These are phyloP conservation scores for Neomorphus geoffroyi DNA, from an alignment of 2,797 vertebrate species.

Conservation along the genomic window DNA sequence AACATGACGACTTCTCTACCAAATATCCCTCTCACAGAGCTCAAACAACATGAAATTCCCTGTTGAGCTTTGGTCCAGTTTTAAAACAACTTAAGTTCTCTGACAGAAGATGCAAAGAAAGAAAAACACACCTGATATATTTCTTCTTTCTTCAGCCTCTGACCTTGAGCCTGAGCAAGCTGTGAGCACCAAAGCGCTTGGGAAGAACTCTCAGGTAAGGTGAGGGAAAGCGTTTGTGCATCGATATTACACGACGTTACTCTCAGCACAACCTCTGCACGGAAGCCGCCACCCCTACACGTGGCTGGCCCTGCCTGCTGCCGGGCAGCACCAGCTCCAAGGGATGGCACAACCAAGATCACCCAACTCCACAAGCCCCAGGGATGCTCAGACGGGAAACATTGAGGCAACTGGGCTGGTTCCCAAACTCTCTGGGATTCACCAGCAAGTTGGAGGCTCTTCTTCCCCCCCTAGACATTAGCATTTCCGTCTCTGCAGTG, in stretches of 20 bases:
- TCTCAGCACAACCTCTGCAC: neutral
- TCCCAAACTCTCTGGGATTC: neutral
- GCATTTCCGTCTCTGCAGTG: neutral
- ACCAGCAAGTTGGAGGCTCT: neutral
- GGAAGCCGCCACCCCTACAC: neutral
- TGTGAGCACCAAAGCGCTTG: neutral
- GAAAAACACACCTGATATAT: neutral
- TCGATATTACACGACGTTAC: neutral
- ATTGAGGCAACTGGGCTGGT: neutral
- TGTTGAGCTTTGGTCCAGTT: neutral
- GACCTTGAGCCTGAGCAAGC: neutral
- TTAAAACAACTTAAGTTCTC: neutral
- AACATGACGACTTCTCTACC: neutral
- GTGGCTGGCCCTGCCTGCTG: neutral
- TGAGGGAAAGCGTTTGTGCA: neutral
- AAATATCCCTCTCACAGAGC: neutral
- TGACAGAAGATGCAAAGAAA: neutral
- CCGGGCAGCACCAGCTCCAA: neutral
- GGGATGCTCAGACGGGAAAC: neutral
- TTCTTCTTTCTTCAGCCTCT: neutral
- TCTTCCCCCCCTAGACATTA: rapidly evolving
- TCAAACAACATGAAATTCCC: neutral
- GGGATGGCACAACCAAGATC: neutral
- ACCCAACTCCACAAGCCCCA: neutral
- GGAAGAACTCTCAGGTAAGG: neutral